Percentiles rank a stretch among this genome's conserved stretches.
phyloP scores from a whole-genome alignment of 2,888 invertebrate species.

The Tachystola acroxantha region DNA sequence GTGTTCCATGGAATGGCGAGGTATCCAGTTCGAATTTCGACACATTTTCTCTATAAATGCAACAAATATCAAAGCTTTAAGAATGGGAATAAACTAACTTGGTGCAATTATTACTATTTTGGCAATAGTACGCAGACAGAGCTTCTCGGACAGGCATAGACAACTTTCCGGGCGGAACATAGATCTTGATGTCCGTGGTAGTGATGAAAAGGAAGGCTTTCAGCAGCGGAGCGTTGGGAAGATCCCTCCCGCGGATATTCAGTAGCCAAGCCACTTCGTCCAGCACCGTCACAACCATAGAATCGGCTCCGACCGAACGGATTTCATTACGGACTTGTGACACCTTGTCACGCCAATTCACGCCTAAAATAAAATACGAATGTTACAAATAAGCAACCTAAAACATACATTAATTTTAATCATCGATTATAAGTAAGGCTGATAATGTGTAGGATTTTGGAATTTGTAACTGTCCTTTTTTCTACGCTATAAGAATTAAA shows the following conservation, averaged over 20 bases:
- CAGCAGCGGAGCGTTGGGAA: conserved; percentile 88
- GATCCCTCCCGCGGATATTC: conserved; percentile 91
- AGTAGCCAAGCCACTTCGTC: conserved; percentile 93
- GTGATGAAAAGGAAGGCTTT: conserved; percentile 86
- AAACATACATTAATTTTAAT: no score
- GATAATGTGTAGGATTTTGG: no score
- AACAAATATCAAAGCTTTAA: no score
- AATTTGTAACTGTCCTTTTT: no score
- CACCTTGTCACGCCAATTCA: conserved; percentile 87
- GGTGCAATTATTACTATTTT: conserved; percentile 76
- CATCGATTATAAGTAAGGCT: no score
- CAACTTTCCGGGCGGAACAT: conserved; percentile 83
- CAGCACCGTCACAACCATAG: conserved; percentile 89
- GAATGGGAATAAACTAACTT: conserved; percentile 46
- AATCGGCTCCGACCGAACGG: conserved; percentile 80
- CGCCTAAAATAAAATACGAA: conserved; percentile 74
- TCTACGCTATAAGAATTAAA: no score
- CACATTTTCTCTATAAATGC: no score
- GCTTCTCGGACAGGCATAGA: conserved; percentile 71
- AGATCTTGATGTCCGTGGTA: conserved; percentile 81
- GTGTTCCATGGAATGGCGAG: no score
- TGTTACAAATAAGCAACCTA: no score
- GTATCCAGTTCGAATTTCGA: no score
- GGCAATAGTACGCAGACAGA: conserved; percentile 78
- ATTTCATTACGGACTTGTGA: conserved; percentile 81